Evolutionary conservation across 2,888 invertebrate species (phyloP), one percentile per base, ranked within the genome.

Genomic region (Thymelicus acteon): DNA sequence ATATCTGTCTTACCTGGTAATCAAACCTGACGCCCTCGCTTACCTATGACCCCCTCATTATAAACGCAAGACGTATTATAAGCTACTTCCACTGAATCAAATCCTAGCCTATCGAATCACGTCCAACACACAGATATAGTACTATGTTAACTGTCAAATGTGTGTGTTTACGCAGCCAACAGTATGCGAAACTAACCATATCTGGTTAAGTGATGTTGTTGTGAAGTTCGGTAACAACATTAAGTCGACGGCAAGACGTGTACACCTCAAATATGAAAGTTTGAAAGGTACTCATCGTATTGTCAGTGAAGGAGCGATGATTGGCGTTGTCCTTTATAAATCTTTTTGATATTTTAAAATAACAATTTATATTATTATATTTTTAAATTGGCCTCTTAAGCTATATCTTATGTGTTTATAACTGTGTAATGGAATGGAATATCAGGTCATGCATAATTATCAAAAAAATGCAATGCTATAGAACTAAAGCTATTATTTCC

Each of bases 201-300:
- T 74, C 73, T 73, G 67, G 70, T 73, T 72, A 72, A 74, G 74
- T 72, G 73, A 70, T 73, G 74, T 74, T 73, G 70, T 70, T 70
- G 40, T 64, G 60, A 52, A 64, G 64, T 70, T 70, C 40, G 49
- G 58, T 31, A 70, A 70, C 58, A 70, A 64, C 64, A 70, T 70
- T 70, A 70, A 70, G 64, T 60, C 64, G 63, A 58, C 60, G 70
- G 47, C 49, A 44, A 40, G 58, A 70, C 58, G 70, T 40, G 64
- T 64, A 69, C 62, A 64, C 60, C 70, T 49, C 64, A 49, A 70
- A 70, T 64, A 37, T 63, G 58, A 48, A 64, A 70, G 64, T 60
- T 70, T 13, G 37, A 12, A 13, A 7, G 49, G 40, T 7, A 24
- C 6, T 4, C 12, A 63, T 58, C 64, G n/a, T 24, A 69, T 24